Base-by-base conservation (phyloP, 2,113 vertebrate genomes). In the Argyrosomus japonicus region DNA sequence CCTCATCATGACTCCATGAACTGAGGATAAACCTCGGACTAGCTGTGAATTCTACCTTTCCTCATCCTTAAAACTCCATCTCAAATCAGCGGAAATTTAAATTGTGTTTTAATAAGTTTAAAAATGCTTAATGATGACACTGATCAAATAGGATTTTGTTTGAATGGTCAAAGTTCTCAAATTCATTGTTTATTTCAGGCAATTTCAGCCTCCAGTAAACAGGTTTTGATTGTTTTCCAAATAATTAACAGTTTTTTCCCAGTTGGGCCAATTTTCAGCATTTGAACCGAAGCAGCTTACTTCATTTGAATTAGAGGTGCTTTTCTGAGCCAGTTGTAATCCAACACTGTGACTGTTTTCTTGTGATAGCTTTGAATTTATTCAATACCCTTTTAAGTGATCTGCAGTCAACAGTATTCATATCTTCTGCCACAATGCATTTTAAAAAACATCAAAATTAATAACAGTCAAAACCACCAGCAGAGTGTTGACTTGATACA, bases 191-290 rank as follows among this genome's bases (percentile, higher is more conserved):
- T 60, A n/a, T 75, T 67, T 68, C 62, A 67, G 45, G 63, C 43
- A 69, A 71, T 89, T 68, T 87, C 70, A 79, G 57, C 76, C 82
- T 85, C 73, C 53, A 77, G 36, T 80, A 58, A 68, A 62, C 51
- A 25, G 3, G 40, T 47, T 76, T 6, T 73, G 61, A 85, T 85
- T 85, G 63, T 71, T 79, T 72, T 29, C 58, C 64, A 63, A 82
- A 85, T 64, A 87, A 74, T 83, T 79, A 84, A 62, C 36, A 57
- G 60, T 83, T 62, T 82, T 65, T 32, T 53, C 56, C 27, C 45
- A 56, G 83, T 81, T 56, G 54, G 54, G 50, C 25, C 56, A 62
- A 60, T 84, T 86, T 79, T 61, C 80, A 80, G 69, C 36, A 69
- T 85, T 79, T 77, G 53, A 76, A 77, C 61, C 9, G 10, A 64